Evolutionary conservation across 2,113 vertebrate species (phyloP).

Genomic region (Caretta caretta): DNA sequence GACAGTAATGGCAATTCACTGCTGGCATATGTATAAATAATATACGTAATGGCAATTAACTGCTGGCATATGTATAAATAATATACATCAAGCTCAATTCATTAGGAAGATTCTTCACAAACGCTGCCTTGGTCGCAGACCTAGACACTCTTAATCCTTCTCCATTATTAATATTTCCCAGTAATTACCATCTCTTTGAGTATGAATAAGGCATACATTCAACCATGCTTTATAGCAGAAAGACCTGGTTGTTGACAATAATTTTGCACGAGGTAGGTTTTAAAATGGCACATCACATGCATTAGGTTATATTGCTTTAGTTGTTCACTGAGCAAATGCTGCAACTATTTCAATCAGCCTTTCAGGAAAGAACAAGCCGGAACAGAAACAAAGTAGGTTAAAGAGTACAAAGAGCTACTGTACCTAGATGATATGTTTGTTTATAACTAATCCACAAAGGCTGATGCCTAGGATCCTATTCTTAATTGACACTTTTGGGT

Average conservation of each 20-base stretch:
- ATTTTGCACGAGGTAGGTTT: not conserved
- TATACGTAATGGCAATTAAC: accelerated
- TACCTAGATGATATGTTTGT: constrained; percentile 69
- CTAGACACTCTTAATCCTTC: not conserved
- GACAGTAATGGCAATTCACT: not conserved
- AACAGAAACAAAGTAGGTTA: constrained; percentile 74
- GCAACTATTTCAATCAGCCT: constrained; percentile 59
- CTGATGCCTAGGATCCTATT: constrained; percentile 64
- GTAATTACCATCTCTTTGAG: accelerated
- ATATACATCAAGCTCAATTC: not conserved
- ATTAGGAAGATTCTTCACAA: not conserved
- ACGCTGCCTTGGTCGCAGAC: not conserved
- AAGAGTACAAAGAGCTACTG: constrained; percentile 70
- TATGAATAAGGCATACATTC: not conserved
- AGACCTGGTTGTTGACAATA: not conserved
- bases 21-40: not conserved
- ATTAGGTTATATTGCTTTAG: constrained; percentile 34
- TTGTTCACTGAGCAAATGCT: constrained; percentile 34
- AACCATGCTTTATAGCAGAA: not conserved
- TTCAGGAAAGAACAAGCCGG: constrained; percentile 54
- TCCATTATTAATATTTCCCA: not conserved
- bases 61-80: not conserved
- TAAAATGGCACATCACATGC: not conserved
- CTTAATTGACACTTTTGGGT: constrained; percentile 74
- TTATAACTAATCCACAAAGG: constrained; percentile 63